A percentile compares a stretch with the other conserved stretches of the same genome.
These are phyloP conservation scores for Acanthurus lineatus DNA, from an alignment of 2,797 vertebrate species.

Conservation along the genomic window DNA sequence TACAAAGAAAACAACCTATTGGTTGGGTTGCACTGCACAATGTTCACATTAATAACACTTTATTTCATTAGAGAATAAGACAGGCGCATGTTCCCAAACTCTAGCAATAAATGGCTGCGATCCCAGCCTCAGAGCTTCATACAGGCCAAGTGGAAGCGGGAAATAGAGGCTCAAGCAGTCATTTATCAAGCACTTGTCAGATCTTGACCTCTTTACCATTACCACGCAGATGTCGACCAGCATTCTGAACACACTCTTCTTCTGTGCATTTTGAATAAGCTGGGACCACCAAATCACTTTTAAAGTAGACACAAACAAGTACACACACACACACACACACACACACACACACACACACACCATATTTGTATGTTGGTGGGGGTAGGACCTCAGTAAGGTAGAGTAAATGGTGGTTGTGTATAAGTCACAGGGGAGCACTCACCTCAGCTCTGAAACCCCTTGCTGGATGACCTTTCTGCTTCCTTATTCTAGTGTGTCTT, in stretches of 20 bases:
- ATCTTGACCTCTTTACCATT: conserved; percentile 81
- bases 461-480: conserved; percentile 61
- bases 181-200: conserved; percentile 83
- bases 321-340: background rate
- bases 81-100: conserved; percentile 6
- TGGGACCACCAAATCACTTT: conserved; percentile 13
- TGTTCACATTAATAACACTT: background rate
- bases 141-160: conserved; percentile 65
- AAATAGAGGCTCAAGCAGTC: conserved; percentile 72
- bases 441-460: conserved; percentile 58
- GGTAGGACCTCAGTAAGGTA: conserved; percentile 9
- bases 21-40: background rate
- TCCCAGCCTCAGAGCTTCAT: conserved; percentile 46
- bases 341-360: background rate
- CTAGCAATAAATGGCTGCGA: conserved; percentile 21
- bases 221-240: conserved; percentile 74
- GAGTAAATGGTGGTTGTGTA: conserved; percentile 38
- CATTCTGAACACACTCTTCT: conserved; percentile 31
- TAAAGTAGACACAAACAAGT: conserved; percentile 18
- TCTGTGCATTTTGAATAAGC: conserved; percentile 29
- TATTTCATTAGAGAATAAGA: background rate
- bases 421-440: conserved; percentile 58
- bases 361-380: background rate
- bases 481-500: conserved; percentile 37
- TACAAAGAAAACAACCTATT: no score